Base-by-base conservation (phyloP, 2,797 vertebrate genomes). In the Channa striata region DNA sequence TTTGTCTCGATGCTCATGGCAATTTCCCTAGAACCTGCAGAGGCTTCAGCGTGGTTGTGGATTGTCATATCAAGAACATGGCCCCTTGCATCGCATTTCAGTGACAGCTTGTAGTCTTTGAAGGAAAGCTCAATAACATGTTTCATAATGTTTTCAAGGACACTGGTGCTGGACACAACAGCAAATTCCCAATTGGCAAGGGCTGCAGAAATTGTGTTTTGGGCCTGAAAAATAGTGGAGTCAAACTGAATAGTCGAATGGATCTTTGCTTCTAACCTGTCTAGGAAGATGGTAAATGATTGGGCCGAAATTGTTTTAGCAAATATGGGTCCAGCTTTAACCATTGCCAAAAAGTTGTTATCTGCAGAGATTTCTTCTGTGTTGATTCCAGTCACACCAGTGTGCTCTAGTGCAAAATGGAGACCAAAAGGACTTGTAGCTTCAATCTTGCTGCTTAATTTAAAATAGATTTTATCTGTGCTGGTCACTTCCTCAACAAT, bases 51-150 rank as follows among this genome's bases (percentile, higher is more conserved):
- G 11, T 94, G 93, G 82, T 95, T 96, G 50, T 67, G 89, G 23
- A 95, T 91, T 48, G 88, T 92, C 68, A 93, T 84, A 8, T 94
- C 87, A 58, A 86, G 77, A 58, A 91, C 95, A 40, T 80, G 84
- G 46, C 93, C 94, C 6, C 48, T 94, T 63, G 95, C 93, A 69
- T 96, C 92, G 50, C 93, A 96, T 82, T 93, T 95, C 57, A 97
- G 43, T 60, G 90, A 92, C 74, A 97, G 76, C 49, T 93, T 93
- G 8, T 72, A 91, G 37, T 96, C 94, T 81, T 93, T 95, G 51
- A 93, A 95, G 48, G 90, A 94, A 69, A 97, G 48, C 65, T 92
- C 82, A 77, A 77, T 95, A 5, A 75, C 89, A 58, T 98, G 95
- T 60, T 89, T 95, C 50, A 99, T 7, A 2, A 83, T 8, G 44